phyloP scores from a whole-genome alignment of 2,888 invertebrate genomes.

The Tenodera sinensis region DNA sequence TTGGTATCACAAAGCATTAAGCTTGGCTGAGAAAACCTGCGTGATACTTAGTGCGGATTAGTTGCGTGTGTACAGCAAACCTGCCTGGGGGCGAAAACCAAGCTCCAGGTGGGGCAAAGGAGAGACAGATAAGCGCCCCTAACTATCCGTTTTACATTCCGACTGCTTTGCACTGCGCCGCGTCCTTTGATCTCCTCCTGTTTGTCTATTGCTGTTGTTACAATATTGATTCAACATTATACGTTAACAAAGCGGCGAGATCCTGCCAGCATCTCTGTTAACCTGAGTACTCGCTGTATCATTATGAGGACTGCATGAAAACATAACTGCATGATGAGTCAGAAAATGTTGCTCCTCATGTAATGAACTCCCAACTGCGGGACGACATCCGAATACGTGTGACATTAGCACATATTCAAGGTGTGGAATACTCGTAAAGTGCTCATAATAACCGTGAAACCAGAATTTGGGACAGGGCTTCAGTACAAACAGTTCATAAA shows the following conservation, averaged over 20 bases:
- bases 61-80: not conserved
- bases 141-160: not conserved
- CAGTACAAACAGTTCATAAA: too few relatives aligned
- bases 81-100: not conserved
- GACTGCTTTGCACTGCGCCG: not conserved
- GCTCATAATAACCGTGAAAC: too few relatives aligned
- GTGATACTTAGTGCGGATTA: not conserved
- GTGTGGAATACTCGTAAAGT: too few relatives aligned
- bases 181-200: not conserved
- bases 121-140: not conserved
- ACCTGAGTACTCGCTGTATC: not conserved
- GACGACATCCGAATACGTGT: too few relatives aligned
- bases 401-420: too few relatives aligned
- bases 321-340: not conserved
- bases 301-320: not conserved
- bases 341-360: too few relatives aligned
- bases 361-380: too few relatives aligned
- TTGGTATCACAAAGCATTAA: not conserved
- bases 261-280: not conserved
- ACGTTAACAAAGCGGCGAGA: not conserved
- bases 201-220: not conserved
- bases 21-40: not conserved
- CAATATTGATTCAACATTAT: slow-evolving; percentile 3
- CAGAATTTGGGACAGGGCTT: too few relatives aligned
- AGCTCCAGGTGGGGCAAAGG: not conserved